A percentile compares a stretch with the other conserved stretches of the same genome.
Conservation (phyloP, 2,797 vertebrate species). For the Prionace glauca region DNA sequence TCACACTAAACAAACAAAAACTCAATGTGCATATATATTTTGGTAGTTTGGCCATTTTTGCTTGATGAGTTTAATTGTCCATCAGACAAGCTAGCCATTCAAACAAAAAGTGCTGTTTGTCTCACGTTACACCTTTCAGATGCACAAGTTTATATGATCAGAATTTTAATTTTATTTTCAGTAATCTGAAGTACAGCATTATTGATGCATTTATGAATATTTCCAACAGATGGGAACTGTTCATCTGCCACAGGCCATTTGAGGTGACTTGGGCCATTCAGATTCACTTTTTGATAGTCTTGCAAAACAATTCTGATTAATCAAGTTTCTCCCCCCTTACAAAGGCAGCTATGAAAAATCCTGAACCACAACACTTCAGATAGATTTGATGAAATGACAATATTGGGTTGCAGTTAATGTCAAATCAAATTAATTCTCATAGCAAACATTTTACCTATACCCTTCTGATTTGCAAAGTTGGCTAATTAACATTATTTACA, state of each 20-base stretch:
- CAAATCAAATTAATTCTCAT: not conserved
- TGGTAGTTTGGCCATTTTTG: not conserved
- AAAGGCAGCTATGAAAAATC: not conserved
- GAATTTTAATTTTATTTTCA: not conserved
- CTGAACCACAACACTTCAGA: conserved; percentile 11
- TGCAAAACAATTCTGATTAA: not conserved
- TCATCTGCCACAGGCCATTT: not conserved
- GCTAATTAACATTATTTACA: not conserved
- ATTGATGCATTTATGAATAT: not conserved
- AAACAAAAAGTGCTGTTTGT: not conserved
- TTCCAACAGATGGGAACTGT: not conserved
- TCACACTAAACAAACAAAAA: not conserved
- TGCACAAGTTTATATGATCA: not conserved
- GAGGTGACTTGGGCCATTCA: not conserved
- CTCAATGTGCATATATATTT: not conserved
- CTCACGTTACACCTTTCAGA: not conserved
- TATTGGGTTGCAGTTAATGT: not conserved
- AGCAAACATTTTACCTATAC: not conserved
- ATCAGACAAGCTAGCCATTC: not conserved
- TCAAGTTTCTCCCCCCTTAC: too few species aligned
- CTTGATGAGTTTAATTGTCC: not conserved
- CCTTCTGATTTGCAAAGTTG: conserved; percentile 12
- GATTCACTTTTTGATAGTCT: not conserved
- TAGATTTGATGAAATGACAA: conserved; percentile 1
- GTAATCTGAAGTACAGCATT: not conserved